These are phyloP conservation scores for Heterohyrax brucei DNA, from an alignment of 2,797 vertebrate species.

Conservation along the genomic window DNA sequence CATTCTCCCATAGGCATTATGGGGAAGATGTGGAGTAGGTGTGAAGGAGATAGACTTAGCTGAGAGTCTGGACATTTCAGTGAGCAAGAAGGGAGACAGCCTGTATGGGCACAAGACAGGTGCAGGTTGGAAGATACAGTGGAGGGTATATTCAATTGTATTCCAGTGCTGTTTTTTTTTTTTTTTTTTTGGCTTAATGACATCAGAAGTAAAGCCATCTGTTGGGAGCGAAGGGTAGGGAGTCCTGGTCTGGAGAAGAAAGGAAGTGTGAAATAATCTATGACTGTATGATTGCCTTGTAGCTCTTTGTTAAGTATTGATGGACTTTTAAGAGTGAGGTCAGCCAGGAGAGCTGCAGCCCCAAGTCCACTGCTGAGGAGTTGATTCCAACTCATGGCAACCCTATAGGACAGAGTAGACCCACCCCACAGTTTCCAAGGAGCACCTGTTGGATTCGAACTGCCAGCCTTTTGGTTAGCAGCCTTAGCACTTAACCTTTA, in stretches of 20 bases:
- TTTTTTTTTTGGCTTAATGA: not conserved
- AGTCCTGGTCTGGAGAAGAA: conserved; percentile 5
- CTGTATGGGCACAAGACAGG: not conserved
- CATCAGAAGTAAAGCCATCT: not conserved
- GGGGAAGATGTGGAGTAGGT: not conserved
- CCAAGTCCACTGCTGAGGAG: too few species aligned
- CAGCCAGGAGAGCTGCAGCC: not conserved
- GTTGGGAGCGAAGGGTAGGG: not conserved
- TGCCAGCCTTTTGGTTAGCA: too few species aligned
- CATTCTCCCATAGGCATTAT: not conserved
- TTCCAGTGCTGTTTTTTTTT: not conserved
- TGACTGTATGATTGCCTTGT: not conserved
- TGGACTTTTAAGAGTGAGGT: not conserved
- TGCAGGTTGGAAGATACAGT: not conserved
- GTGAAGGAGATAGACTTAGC: not conserved
- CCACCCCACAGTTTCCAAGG: too few species aligned
- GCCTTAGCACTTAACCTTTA: too few species aligned
- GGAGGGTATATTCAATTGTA: not conserved
- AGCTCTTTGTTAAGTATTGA: not conserved
- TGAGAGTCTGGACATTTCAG: not conserved
- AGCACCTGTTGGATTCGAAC: too few species aligned
- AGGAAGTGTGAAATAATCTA: not conserved
- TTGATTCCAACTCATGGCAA: too few species aligned
- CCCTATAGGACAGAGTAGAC: too few species aligned
- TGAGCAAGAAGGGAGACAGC: not conserved